These are phyloP conservation scores for Peromyscus californicus DNA, from an alignment of 2,113 vertebrate species.

Conservation along the genomic window DNA sequence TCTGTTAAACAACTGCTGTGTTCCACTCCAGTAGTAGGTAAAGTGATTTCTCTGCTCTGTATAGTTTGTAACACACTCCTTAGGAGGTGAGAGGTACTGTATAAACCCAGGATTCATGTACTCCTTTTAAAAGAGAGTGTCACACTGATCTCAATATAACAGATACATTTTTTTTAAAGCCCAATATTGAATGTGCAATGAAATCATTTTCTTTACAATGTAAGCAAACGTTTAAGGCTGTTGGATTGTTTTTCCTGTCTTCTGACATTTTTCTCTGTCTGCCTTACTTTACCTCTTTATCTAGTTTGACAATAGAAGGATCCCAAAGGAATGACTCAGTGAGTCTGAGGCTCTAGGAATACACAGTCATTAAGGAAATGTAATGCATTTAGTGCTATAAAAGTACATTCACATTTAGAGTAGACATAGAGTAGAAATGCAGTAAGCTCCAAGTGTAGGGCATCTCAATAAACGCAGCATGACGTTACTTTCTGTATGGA, in stretches of 20 bases:
- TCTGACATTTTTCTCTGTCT: background rate
- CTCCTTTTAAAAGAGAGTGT: conserved; percentile 43
- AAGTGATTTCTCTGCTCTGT: conserved; percentile 60
- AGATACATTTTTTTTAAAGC: background rate
- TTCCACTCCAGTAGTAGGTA: conserved; percentile 50
- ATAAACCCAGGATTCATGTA: background rate
- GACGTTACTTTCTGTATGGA: conserved; percentile 35
- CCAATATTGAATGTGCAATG: background rate
- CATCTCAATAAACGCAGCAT: conserved; percentile 68
- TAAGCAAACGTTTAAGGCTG: background rate
- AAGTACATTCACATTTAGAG: conserved; percentile 56
- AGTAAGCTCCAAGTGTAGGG: conserved; percentile 69
- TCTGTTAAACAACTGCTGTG: conserved; percentile 73
- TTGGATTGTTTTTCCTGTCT: background rate
- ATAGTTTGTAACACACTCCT: conserved; percentile 27
- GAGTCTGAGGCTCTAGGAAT: conserved; percentile 73
- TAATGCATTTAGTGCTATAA: conserved; percentile 73
- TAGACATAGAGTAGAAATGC: conserved; percentile 74
- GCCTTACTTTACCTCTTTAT: background rate
- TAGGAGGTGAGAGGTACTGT: background rate
- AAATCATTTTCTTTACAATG: conserved; percentile 42
- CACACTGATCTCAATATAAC: background rate
- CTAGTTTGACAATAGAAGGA: conserved; percentile 28
- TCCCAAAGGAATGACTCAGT: conserved; percentile 38
- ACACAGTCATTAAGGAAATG: conserved; percentile 72